phyloP scores from a whole-genome alignment of 1,140 invertebrate species.

The Meloidogyne chitwoodi region DNA sequence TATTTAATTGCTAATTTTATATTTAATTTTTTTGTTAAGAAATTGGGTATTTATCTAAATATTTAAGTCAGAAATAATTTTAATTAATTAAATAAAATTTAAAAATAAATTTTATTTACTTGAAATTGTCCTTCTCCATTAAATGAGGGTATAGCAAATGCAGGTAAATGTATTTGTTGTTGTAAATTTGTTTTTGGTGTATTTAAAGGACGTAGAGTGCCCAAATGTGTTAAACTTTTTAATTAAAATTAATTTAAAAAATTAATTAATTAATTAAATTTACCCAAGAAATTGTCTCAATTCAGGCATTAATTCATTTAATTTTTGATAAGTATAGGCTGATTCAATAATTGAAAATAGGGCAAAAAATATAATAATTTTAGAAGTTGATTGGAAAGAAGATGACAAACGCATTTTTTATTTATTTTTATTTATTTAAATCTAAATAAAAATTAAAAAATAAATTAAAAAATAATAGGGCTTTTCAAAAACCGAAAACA shows the following conservation, averaged over 20 bases:
- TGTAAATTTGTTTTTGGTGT: not conserved
- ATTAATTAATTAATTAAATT: not conserved
- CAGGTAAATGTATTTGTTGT: not conserved
- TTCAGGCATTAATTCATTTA: conserved; percentile 14
- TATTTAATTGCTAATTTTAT: no score
- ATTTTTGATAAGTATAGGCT: conserved; percentile 16
- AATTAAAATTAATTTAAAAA: not conserved
- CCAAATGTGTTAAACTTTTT: conserved; percentile 1
- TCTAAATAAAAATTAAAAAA: no score
- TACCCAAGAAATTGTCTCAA: conserved; percentile 13
- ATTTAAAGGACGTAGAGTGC: not conserved
- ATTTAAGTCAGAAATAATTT: no score
- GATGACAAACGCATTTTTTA: not conserved
- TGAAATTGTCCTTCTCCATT: not conserved
- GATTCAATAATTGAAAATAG: not conserved
- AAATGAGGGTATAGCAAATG: not conserved
- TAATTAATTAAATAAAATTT: not conserved
- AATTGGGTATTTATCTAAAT: no score
- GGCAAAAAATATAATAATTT: not conserved
- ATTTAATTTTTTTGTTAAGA: not conserved
- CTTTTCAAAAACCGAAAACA: no score
- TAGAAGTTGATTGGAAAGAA: not conserved
- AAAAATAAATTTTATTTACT: not conserved
- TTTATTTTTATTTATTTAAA: not conserved
- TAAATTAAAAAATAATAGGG: no score